Evolutionary conservation across 2,888 invertebrate genomes (phyloP).

Genomic region (Zaprionus obscuricornis): DNA sequence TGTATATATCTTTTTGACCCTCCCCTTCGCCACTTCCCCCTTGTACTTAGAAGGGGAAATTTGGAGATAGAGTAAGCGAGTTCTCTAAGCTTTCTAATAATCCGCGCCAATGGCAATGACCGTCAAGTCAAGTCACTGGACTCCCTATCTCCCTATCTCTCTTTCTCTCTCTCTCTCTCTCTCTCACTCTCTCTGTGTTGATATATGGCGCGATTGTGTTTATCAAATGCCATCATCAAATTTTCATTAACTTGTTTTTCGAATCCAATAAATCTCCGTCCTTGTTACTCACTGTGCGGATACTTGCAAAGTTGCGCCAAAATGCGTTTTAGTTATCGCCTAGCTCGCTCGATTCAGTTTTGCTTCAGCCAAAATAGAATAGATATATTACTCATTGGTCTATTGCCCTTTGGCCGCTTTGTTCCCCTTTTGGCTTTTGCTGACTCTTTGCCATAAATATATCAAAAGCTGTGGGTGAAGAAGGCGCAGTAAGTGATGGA

Average conservation of each 20-base stretch:
- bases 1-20: conserved; percentile 36
- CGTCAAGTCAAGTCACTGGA: conserved; percentile 25
- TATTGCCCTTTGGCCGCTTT: conserved; percentile 3
- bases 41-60: background rate
- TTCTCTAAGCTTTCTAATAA: conserved; percentile 61
- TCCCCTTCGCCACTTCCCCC: too few relatives aligned
- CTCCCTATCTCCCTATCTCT: conserved; percentile 15
- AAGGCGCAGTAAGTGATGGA: conserved; percentile 12
- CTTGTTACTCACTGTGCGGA: conserved; percentile 18
- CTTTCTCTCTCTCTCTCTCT: background rate
- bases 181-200: conserved; percentile 32
- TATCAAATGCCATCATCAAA: conserved; percentile 76
- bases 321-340: conserved; percentile 29
- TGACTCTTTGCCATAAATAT: conserved; percentile 59
- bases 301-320: conserved; percentile 20
- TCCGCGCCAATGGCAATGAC: conserved; percentile 60
- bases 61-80: background rate
- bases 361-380: too few relatives aligned
- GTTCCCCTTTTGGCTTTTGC: too few relatives aligned
- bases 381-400: conserved; percentile 34
- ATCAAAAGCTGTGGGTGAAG: conserved; percentile 19
- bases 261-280: conserved; percentile 61
- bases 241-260: conserved; percentile 74
- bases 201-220: conserved; percentile 64
- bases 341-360: background rate